These are phyloP conservation scores for Diplolepis rosae DNA, from an alignment of 2,888 invertebrate species.

Conservation along the genomic window DNA sequence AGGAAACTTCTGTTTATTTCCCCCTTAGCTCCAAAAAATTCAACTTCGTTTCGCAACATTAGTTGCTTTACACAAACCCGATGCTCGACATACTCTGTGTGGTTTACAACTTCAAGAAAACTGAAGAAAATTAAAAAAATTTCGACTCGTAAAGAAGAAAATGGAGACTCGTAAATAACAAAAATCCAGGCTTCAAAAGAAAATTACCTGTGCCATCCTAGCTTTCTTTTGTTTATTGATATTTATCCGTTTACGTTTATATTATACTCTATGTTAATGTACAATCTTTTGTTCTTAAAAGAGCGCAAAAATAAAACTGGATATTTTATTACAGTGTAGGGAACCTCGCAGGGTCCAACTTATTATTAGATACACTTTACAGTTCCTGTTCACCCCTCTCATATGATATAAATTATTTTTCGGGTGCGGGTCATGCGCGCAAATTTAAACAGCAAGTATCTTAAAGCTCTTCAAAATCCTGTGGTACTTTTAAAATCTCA, in stretches of 20 bases:
- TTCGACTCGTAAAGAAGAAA: slow-evolving; percentile 27
- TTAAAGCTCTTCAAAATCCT: background rate
- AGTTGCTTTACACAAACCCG: slow-evolving; percentile 13
- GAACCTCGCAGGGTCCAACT: slow-evolving; percentile 59
- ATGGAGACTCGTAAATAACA: slow-evolving; percentile 9
- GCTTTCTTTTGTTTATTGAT: slow-evolving; percentile 66
- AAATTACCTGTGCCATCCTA: slow-evolving; percentile 52
- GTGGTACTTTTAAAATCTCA: too few relatives aligned
- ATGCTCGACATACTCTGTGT: background rate
- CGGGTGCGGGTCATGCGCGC: background rate
- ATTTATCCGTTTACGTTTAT: slow-evolving; percentile 63
- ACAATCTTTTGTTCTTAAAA: slow-evolving; percentile 68
- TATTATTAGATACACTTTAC: slow-evolving; percentile 71
- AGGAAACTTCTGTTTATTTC: slow-evolving; percentile 55
- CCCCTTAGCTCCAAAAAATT: slow-evolving; percentile 20
- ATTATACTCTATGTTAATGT: slow-evolving; percentile 71
- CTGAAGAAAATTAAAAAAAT: slow-evolving; percentile 3
- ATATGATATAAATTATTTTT: background rate
- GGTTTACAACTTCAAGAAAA: slow-evolving; percentile 6
- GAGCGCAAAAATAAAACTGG: slow-evolving; percentile 69
- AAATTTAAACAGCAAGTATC: background rate
- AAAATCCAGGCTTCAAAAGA: background rate
- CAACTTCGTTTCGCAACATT: slow-evolving; percentile 4
- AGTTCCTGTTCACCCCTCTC: slow-evolving; percentile 47
- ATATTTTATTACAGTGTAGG: slow-evolving; percentile 64